Evolutionary conservation across 2,888 invertebrate species (phyloP).

Genomic region (Leptinotarsa tumamoca): DNA sequence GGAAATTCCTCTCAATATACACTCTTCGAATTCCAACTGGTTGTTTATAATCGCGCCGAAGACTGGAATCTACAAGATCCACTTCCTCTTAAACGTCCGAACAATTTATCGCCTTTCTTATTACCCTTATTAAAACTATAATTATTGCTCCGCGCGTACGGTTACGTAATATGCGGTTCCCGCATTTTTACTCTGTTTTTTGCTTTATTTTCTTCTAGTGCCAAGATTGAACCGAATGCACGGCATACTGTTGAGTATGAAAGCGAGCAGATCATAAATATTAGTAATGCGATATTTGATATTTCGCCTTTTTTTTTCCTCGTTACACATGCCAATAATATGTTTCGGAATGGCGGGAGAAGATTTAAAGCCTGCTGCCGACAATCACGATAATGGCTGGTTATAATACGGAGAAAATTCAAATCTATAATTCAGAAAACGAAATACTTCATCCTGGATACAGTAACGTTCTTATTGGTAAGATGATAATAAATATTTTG

Average conservation of each 20-base stretch:
- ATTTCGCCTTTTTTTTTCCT: slow-evolving; percentile 14
- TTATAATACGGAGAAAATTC: neutral
- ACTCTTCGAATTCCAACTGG: slow-evolving; percentile 20
- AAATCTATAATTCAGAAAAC: neutral
- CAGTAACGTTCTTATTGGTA: too few relatives aligned
- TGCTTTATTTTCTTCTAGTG: slow-evolving; percentile 11
- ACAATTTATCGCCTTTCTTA: slow-evolving; percentile 19
- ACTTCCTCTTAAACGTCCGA: slow-evolving; percentile 12
- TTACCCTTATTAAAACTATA: slow-evolving; percentile 19
- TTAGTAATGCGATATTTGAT: slow-evolving; percentile 17
- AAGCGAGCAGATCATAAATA: slow-evolving; percentile 6
- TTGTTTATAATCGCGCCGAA: slow-evolving; percentile 17
- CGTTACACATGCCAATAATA: slow-evolving; percentile 13
- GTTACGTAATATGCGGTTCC: slow-evolving; percentile 19
- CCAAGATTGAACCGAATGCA: slow-evolving; percentile 4
- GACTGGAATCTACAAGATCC: slow-evolving; percentile 18
- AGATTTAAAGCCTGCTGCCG: slow-evolving; percentile 5
- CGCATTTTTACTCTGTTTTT: neutral
- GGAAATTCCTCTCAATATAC: slow-evolving; percentile 2
- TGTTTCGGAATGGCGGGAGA: slow-evolving; percentile 5
- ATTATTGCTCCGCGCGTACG: slow-evolving; percentile 13
- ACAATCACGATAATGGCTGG: neutral
- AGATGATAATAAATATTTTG: too few relatives aligned
- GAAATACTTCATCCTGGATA: neutral
- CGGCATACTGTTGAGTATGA: neutral